phyloP scores from a whole-genome alignment of 2,113 vertebrate species.

The Neopipo cinnamomea region DNA sequence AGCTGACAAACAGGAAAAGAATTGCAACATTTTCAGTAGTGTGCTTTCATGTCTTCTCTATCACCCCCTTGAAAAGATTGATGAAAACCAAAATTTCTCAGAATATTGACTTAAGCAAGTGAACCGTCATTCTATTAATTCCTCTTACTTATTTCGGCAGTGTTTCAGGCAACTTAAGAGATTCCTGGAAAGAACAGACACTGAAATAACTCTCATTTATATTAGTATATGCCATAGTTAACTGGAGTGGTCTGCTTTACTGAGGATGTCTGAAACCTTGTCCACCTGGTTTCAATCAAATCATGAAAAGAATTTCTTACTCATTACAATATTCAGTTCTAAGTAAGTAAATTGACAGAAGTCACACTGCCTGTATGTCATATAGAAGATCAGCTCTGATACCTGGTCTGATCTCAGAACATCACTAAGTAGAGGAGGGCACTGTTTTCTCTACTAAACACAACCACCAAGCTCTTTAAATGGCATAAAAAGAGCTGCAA shows the following conservation, averaged over 20 bases:
- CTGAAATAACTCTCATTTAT: constrained; percentile 43
- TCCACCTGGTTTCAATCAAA: not conserved
- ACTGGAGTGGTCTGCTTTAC: constrained; percentile 1
- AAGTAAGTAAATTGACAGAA: not conserved
- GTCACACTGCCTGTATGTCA: not conserved
- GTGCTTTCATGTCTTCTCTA: not conserved
- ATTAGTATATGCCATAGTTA: not conserved
- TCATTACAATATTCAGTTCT: not conserved
- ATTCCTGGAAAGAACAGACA: constrained; percentile 55
- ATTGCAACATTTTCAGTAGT: not conserved
- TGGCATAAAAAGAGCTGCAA: not conserved
- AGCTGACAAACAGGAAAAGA: not conserved
- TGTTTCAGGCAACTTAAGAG: constrained; percentile 1
- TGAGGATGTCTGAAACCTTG: not conserved
- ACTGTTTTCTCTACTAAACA: not conserved
- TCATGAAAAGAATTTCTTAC: not conserved
- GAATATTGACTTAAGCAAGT: not conserved
- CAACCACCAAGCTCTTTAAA: not conserved
- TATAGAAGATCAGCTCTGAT: not conserved
- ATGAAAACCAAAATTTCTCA: not conserved
- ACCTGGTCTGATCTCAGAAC: not conserved
- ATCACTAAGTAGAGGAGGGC: not conserved
- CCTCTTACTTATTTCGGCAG: constrained; percentile 1
- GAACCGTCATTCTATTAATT: not conserved
- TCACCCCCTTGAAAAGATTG: not conserved